Base-by-base conservation (phyloP, 2,888 invertebrate genomes). In the Dioctria linearis region DNA sequence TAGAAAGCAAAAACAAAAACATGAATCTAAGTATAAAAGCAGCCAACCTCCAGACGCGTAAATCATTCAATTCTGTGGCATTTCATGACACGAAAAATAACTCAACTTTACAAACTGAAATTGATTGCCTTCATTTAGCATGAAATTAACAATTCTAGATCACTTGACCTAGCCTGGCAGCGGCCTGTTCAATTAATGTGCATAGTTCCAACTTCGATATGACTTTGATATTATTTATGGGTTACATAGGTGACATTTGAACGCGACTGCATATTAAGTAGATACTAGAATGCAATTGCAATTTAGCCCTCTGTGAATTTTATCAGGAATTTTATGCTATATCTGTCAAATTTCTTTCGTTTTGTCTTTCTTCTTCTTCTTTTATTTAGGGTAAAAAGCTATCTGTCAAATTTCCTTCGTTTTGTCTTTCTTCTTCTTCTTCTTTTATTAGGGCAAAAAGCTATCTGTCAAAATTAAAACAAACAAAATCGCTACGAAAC, bases 101-200 rank as follows among this genome's bases (percentile, higher is more conserved):
- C 46, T 49, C 76, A 76, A 43, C 63, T 61, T 37, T 40, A 76
- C 76, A 76, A 76, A 76, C 43, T 63, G 59, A 76, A 76, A 76
- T 76, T 76, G 76, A 76, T 76, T 76, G 76, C 76, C 76, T 76
- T 76, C 76, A 76, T 76, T 76, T 76, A 76, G 76, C 76, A 76
- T 76, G 76, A 76, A 76, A 76, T 76, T 76, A 76, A 76, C 76
- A 76, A 76, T 76, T 76, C 76, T 76, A 76, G 76, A 76, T 76
- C 76, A 76, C 76, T 76, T 76, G 76, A 76, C 76, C 76, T 76
- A 54, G 76, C 76, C 61, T 42, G 76, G 76, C 63, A 63, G 40
- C 46, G 46, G 76, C 76, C 61, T 40, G 39, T 42, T 63, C 76
- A 76, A 76, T 76, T 76, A 76, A 63, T 61, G 76, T 76, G 13